phyloP scores from a whole-genome alignment of 2,797 vertebrate genomes.

The Sebastes oblongus region DNA sequence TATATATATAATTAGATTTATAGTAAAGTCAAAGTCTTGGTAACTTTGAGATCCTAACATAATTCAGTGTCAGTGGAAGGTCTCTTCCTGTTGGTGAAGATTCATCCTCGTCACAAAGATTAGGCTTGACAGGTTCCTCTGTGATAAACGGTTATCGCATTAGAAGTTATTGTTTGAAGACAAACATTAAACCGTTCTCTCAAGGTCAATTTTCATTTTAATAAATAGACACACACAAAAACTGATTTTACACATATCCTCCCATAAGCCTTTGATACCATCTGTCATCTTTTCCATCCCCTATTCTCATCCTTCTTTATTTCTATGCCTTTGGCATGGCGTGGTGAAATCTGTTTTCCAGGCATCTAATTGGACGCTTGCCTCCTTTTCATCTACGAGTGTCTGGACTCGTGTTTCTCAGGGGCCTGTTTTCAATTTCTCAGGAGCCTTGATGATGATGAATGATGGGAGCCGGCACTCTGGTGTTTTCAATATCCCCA shows the following conservation, averaged over 20 bases:
- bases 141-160: slow-evolving; percentile 17
- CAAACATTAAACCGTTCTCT: slow-evolving; percentile 19
- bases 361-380: slow-evolving; percentile 78
- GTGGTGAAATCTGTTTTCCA: slow-evolving; percentile 79
- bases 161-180: slow-evolving; percentile 13
- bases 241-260: slow-evolving; percentile 39
- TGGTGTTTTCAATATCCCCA: slow-evolving; percentile 79
- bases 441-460: slow-evolving; percentile 79
- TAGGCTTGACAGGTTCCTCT: slow-evolving; percentile 8
- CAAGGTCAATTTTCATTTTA: slow-evolving; percentile 24
- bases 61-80: neutral
- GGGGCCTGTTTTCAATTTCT: slow-evolving; percentile 83
- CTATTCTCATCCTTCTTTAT: slow-evolving; percentile 50
- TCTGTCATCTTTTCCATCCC: slow-evolving; percentile 73
- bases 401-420: slow-evolving; percentile 78
- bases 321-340: slow-evolving; percentile 67
- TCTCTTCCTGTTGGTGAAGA: neutral
- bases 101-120: neutral
- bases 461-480: slow-evolving; percentile 77
- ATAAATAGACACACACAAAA: slow-evolving; percentile 43
- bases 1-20: neutral
- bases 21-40: neutral
- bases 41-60: neutral
- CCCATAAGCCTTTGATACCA: slow-evolving; percentile 56
- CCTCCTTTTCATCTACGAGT: slow-evolving; percentile 79